phyloP scores from a whole-genome alignment of 2,113 vertebrate species.

The Esox niger region DNA sequence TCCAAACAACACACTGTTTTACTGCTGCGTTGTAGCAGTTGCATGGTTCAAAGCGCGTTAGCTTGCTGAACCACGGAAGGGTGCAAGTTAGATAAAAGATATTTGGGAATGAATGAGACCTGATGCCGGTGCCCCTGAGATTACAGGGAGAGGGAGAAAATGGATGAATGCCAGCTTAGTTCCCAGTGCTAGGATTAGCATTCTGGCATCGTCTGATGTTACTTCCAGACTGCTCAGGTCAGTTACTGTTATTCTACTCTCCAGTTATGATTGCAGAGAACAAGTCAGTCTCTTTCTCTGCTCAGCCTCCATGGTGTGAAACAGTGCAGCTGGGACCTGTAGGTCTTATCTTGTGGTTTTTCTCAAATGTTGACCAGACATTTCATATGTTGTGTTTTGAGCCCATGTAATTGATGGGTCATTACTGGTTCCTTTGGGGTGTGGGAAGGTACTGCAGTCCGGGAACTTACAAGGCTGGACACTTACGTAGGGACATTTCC shows the following conservation, averaged over 20 bases:
- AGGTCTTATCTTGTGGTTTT: neutral
- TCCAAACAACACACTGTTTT: too few relatives aligned
- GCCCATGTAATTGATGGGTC: neutral
- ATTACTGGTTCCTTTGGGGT: neutral
- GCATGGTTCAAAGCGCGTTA: too few relatives aligned
- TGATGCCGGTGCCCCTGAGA: too few relatives aligned
- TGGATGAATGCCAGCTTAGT: too few relatives aligned
- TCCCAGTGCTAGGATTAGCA: slow-evolving; percentile 13
- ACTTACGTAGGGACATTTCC: neutral
- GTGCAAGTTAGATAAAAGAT: too few relatives aligned
- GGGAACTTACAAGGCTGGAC: neutral
- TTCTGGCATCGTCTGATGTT: slow-evolving; percentile 40
- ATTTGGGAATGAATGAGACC: too few relatives aligned
- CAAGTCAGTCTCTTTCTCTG: neutral
- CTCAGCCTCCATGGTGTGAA: neutral
- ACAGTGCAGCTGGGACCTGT: neutral
- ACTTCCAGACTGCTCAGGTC: slow-evolving; percentile 25
- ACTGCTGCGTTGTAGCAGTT: too few relatives aligned
- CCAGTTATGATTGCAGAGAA: slow-evolving; percentile 1
- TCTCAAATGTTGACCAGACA: neutral
- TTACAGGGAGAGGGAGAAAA: too few relatives aligned
- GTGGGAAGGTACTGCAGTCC: neutral
- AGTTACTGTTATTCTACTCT: slow-evolving; percentile 21
- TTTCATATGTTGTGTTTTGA: slow-evolving; percentile 9
- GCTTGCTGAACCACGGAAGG: too few relatives aligned